Evolutionary conservation across 2,888 invertebrate genomes (phyloP).

Genomic region (Acanthosepion esculentum): DNA sequence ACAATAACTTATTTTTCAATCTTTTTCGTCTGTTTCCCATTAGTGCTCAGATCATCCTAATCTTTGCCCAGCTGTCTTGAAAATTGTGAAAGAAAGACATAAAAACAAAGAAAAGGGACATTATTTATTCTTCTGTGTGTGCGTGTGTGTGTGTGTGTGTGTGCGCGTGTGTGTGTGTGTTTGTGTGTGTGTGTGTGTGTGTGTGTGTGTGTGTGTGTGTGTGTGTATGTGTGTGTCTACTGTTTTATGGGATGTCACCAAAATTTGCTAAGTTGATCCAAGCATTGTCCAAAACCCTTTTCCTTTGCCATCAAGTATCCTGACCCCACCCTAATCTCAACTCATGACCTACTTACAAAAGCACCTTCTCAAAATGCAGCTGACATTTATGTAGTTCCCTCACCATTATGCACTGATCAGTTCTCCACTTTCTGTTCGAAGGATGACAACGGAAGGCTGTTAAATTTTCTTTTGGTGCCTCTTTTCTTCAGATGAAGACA

Average conservation of each 20-base stretch:
- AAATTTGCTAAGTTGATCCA: neutral
- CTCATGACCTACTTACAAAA: neutral
- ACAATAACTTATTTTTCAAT: neutral
- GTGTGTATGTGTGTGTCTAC: neutral
- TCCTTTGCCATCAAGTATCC: neutral
- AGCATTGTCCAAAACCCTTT: neutral
- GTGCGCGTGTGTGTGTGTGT: neutral
- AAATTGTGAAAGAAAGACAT: neutral
- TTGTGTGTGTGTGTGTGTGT: neutral
- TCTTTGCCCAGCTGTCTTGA: neutral
- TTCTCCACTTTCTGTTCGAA: neutral
- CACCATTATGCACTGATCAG: neutral
- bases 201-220: neutral
- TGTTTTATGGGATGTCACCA: conserved; percentile 25
- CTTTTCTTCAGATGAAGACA: neutral
- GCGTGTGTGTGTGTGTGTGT: no score
- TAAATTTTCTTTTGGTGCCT: neutral
- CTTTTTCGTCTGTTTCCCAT: neutral
- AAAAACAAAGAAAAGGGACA: neutral
- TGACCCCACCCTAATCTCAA: neutral
- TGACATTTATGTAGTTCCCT: neutral
- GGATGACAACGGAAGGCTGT: neutral
- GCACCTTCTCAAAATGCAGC: neutral
- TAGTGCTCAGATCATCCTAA: neutral
- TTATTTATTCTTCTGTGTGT: neutral